These are phyloP conservation scores for Sycophaga agraensis DNA, from an alignment of 1,140 invertebrate genomes.

Conservation along the genomic window DNA sequence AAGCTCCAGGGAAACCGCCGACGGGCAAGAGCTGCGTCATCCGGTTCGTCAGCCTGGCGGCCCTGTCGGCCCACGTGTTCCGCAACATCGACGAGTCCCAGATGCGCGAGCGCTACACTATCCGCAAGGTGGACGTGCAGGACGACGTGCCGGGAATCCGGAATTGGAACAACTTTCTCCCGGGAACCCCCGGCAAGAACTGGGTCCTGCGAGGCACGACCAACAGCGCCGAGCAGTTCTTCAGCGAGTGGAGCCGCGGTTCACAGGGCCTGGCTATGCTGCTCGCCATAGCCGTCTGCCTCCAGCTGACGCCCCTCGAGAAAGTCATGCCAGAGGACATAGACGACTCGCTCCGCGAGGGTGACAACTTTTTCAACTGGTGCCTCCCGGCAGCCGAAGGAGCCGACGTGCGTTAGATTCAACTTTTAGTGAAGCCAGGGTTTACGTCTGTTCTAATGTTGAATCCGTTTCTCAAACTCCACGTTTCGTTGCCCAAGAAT, in stretches of 20 bases:
- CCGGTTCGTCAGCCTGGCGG: constrained; percentile 36
- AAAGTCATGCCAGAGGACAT: too few relatives aligned
- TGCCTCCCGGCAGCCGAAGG: constrained; percentile 34
- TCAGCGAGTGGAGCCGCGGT: constrained; percentile 42
- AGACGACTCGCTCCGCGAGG: constrained; percentile 34
- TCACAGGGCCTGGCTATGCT: constrained; percentile 45
- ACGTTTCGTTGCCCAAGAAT: too few relatives aligned
- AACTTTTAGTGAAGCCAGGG: too few relatives aligned
- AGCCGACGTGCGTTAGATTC: too few relatives aligned
- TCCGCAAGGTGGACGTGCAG: constrained; percentile 37
- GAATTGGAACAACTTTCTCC: constrained; percentile 44
- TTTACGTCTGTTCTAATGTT: too few relatives aligned
- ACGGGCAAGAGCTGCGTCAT: constrained; percentile 47
- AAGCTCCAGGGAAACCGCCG: constrained; percentile 16
- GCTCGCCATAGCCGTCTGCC: too few relatives aligned
- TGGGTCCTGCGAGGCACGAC: constrained; percentile 46
- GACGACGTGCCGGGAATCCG: constrained; percentile 43
- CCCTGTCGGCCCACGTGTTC: constrained; percentile 31
- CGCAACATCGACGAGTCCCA: constrained; percentile 39
- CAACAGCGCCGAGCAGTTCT: constrained; percentile 37
- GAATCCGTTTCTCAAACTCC: too few relatives aligned
- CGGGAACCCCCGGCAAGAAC: constrained; percentile 37
- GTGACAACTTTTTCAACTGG: constrained; percentile 47
- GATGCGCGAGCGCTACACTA: constrained; percentile 46
- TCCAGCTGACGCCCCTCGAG: too few relatives aligned